Evolutionary conservation across 2,797 vertebrate species (phyloP).

Genomic region (Tragelaphus oryx): DNA sequence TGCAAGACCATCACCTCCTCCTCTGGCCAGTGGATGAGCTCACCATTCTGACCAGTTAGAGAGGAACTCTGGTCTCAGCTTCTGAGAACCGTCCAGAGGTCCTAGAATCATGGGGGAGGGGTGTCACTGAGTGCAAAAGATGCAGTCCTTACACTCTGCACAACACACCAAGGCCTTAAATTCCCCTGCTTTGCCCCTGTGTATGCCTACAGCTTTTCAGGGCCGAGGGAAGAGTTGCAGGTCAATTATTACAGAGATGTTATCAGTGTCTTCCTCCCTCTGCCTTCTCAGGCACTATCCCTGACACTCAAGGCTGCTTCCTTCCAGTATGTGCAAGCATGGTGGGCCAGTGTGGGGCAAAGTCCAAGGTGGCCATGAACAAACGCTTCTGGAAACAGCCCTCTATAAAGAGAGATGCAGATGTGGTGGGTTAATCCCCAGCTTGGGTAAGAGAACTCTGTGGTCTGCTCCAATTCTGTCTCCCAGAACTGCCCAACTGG

Average conservation of each 20-base stretch:
- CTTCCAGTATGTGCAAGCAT: background rate
- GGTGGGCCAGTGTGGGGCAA: background rate
- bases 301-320: too few species aligned
- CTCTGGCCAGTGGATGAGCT: background rate
- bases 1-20: background rate
- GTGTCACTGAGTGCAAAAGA: background rate
- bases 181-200: background rate
- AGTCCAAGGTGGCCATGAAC: background rate
- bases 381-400: background rate
- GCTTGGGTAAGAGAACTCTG: background rate
- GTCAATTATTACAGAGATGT: accelerated
- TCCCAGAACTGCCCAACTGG: background rate
- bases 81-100: background rate
- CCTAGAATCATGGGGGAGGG: background rate
- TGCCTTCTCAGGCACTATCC: background rate
- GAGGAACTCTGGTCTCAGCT: too few species aligned
- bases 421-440: background rate
- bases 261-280: background rate
- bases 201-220: background rate
- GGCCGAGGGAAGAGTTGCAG: background rate
- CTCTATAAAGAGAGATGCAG: background rate
- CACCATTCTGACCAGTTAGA: background rate
- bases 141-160: background rate
- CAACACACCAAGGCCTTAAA: background rate
- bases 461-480: background rate